Percentiles rank a stretch among this genome's conserved stretches.
These are phyloP conservation scores for Gambusia affinis DNA, from an alignment of 2,113 vertebrate genomes.

Conservation along the genomic window DNA sequence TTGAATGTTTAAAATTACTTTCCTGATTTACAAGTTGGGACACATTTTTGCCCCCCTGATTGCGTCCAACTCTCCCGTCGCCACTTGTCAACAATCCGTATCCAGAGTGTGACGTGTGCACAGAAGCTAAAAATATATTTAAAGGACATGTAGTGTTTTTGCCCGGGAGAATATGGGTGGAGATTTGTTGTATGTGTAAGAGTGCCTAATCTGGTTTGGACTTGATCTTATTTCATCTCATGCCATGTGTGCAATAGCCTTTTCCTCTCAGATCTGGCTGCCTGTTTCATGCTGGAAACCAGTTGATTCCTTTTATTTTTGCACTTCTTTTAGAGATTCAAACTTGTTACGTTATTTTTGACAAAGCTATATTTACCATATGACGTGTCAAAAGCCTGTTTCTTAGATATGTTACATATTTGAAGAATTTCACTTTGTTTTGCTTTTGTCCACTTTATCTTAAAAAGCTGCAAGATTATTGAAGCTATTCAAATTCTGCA, in stretches of 20 bases:
- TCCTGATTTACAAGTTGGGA: no score
- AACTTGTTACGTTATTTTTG: not conserved
- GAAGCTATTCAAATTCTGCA: not conserved
- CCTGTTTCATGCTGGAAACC: constrained; percentile 52
- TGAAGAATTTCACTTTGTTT: not conserved
- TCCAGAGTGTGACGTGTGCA: not conserved
- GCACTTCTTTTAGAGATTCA: constrained; percentile 36
- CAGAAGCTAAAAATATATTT: constrained; percentile 23
- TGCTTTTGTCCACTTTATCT: not conserved
- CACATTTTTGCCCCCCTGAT: not conserved
- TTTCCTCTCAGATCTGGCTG: constrained; percentile 8
- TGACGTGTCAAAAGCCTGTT: not conserved
- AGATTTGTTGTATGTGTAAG: constrained; percentile 15
- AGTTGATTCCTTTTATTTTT: constrained; percentile 35
- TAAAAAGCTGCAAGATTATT: not conserved
- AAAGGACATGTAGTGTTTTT: constrained; percentile 7
- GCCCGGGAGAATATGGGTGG: not conserved
- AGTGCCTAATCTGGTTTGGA: constrained; percentile 57
- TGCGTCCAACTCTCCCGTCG: not conserved
- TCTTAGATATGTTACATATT: not conserved
- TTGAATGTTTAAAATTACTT: no score
- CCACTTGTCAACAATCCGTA: not conserved
- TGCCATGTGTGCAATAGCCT: constrained; percentile 59
- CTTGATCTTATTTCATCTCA: constrained; percentile 51
- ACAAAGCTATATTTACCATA: not conserved